phyloP scores from a whole-genome alignment of 2,113 vertebrate species.

The Heliornis fulica region DNA sequence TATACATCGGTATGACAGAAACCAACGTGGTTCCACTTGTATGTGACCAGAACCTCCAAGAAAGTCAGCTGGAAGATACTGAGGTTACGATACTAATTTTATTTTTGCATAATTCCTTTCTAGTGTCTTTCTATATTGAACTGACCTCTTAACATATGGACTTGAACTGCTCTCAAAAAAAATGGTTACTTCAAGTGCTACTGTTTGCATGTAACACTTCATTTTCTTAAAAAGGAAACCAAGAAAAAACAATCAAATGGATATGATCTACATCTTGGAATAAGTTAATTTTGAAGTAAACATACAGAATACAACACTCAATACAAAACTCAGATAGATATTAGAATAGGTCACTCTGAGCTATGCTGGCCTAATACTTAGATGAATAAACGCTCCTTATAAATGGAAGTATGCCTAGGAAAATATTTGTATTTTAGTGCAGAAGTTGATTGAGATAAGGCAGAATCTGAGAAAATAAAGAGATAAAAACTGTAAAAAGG shows the following conservation, averaged over 20 bases:
- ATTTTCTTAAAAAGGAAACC: background rate
- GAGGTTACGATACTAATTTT: background rate
- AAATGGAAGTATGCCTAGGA: background rate
- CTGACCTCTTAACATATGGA: background rate
- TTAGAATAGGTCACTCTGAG: background rate
- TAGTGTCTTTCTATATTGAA: background rate
- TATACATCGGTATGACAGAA: too few relatives aligned
- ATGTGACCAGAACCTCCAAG: background rate
- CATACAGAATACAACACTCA: too few relatives aligned
- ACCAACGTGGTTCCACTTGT: background rate
- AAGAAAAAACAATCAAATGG: background rate
- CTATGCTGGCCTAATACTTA: background rate
- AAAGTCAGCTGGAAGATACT: background rate
- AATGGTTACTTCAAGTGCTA: background rate
- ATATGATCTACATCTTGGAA: background rate
- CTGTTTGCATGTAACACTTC: background rate
- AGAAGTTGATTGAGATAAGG: background rate
- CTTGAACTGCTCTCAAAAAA: background rate
- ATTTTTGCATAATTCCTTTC: background rate
- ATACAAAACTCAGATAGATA: background rate
- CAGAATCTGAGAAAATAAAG: background rate
- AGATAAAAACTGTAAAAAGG: background rate
- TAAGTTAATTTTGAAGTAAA: background rate
- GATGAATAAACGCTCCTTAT: background rate
- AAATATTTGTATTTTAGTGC: background rate